Percentiles rank a stretch among this genome's conserved stretches.
Conservation (phyloP, 2,113 vertebrate species). For the Tyrannus savana region DNA sequence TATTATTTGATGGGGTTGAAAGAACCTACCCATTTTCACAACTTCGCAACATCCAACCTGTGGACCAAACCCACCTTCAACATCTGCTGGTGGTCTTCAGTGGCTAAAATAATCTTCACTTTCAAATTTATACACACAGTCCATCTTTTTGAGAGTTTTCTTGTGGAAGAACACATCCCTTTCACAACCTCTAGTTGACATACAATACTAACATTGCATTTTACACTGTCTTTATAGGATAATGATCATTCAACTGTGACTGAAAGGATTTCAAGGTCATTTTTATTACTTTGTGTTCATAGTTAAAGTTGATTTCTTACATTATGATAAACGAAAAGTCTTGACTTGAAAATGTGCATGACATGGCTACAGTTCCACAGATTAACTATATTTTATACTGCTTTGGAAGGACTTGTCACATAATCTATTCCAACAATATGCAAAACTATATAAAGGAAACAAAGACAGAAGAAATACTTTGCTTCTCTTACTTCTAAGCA, state of each 20-base stretch:
- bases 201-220: background rate
- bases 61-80: background rate
- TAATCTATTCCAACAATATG: background rate
- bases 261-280: background rate
- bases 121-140: background rate
- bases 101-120: background rate
- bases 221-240: background rate
- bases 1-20: background rate
- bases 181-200: background rate
- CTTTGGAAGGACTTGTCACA: background rate
- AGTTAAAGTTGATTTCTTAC: background rate
- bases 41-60: background rate
- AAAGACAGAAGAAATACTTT: background rate
- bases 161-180: background rate
- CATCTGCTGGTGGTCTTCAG: background rate
- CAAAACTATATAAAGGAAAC: background rate
- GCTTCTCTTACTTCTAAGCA: background rate
- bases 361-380: background rate
- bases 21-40: background rate
- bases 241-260: background rate
- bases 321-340: background rate
- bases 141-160: background rate
- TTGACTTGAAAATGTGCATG: background rate
- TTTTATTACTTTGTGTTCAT: background rate
- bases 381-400: background rate